Evolutionary conservation across 2,797 vertebrate species (phyloP).

Genomic region (Petrocephalus schoutedeni): DNA sequence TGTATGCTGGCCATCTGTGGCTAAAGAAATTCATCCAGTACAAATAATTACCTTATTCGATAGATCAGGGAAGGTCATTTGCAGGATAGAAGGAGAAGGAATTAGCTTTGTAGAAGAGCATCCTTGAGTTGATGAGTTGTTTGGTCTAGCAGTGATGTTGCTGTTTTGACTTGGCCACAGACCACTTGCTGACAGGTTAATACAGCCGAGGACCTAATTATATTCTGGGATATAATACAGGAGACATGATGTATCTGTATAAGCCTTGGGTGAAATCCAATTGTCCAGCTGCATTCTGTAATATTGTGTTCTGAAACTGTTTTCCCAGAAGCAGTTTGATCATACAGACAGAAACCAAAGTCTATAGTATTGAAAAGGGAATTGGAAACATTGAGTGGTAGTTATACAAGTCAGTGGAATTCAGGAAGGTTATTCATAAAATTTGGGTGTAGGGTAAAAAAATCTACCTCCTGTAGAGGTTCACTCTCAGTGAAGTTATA

Average conservation of each 20-base stretch:
- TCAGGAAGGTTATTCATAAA: background rate
- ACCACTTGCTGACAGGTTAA: background rate
- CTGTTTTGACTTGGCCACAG: background rate
- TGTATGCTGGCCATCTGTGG: background rate
- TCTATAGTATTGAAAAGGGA: background rate
- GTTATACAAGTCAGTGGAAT: background rate
- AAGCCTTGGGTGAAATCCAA: background rate
- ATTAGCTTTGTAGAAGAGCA: background rate
- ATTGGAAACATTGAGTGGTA: background rate
- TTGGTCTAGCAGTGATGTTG: background rate
- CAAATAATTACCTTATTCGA: background rate
- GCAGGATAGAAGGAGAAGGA: background rate
- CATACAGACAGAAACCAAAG: background rate
- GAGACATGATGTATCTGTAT: background rate
- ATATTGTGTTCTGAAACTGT: background rate
- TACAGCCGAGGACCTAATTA: background rate
- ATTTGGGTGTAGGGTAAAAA: background rate
- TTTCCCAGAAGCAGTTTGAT: background rate
- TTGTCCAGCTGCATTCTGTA: background rate
- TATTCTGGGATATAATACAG: background rate
- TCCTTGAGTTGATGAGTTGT: background rate
- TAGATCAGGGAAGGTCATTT: background rate
- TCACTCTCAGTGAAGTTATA: background rate
- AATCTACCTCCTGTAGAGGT: background rate
- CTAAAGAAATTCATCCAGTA: background rate